Percentiles rank a stretch among this genome's conserved stretches.
Conservation (phyloP, 2,113 vertebrate genomes). For the Actenoides hombroni region DNA sequence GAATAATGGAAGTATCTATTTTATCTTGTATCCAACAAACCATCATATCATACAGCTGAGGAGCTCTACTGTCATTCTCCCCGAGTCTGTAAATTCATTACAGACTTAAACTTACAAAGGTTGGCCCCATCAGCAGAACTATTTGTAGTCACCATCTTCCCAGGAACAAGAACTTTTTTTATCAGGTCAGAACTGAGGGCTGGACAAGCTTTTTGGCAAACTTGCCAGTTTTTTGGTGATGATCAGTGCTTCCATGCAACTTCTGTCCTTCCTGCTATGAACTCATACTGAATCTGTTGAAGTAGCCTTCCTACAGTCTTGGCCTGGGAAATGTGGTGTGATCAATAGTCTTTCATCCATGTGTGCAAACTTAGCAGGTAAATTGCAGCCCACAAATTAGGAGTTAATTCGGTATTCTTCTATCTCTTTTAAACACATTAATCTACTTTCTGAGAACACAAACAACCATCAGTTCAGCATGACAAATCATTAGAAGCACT, state of each 20-base stretch:
- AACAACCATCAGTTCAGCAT: background rate
- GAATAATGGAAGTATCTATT: background rate
- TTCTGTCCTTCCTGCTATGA: background rate
- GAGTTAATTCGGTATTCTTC: background rate
- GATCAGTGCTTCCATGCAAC: background rate
- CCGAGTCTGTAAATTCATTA: background rate
- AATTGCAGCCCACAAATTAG: background rate
- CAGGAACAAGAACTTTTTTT: background rate
- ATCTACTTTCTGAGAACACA: background rate
- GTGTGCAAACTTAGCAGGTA: background rate
- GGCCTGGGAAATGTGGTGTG: background rate
- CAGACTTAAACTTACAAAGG: background rate
- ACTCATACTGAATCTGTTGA: background rate
- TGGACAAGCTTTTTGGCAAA: accelerated
- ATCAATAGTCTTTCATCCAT: background rate
- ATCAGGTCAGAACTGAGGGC: background rate
- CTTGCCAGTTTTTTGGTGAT: background rate
- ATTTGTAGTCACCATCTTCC: background rate
- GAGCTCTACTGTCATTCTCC: background rate
- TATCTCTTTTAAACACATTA: background rate
- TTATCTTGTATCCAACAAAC: background rate
- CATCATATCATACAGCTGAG: background rate
- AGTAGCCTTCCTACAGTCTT: background rate
- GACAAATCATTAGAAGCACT: background rate
- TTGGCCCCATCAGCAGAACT: background rate